A percentile compares a stretch with the other conserved stretches of the same genome.
Evolutionary conservation across 2,113 vertebrate genomes (phyloP).

Genomic region (Rhinolophus ferrumequinum): DNA sequence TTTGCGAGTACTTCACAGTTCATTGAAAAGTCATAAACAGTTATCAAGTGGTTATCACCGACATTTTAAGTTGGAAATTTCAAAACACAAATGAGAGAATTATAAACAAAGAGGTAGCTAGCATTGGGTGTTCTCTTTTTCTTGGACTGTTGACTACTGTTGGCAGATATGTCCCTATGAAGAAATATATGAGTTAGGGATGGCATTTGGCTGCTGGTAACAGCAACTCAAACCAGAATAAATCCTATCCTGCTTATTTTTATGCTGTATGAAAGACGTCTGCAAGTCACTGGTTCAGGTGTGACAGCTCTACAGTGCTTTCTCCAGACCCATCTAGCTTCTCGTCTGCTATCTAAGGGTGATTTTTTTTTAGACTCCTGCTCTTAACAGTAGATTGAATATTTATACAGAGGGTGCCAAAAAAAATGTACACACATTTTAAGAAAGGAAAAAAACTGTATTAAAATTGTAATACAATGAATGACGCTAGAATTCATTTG

Average conservation of each 20-base stretch:
- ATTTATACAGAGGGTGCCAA: background rate
- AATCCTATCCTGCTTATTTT: background rate
- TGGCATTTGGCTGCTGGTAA: background rate
- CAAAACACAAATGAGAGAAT: slow-evolving; percentile 46
- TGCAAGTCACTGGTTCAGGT: background rate
- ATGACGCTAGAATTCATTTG: too few species aligned
- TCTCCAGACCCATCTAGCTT: background rate
- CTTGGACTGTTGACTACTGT: background rate
- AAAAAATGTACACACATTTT: too few species aligned
- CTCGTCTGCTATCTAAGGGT: background rate
- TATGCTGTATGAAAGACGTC: background rate
- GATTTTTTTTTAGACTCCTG: background rate
- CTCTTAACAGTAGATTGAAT: background rate
- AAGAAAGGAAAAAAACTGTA: too few species aligned
- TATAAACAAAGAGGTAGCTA: slow-evolving; percentile 16
- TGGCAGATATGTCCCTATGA: background rate
- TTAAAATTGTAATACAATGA: too few species aligned
- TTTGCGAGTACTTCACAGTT: slow-evolving; percentile 51
- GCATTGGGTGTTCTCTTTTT: background rate
- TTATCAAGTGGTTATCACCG: slow-evolving; percentile 65
- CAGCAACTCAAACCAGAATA: background rate
- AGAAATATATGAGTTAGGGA: background rate
- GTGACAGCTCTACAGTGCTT: background rate
- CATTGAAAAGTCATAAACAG: slow-evolving; percentile 64
- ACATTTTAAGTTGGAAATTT: slow-evolving; percentile 59